A percentile compares a stretch with the other conserved stretches of the same genome.
Evolutionary conservation across 2,888 invertebrate species (phyloP).

Genomic region (Philonicus albiceps): DNA sequence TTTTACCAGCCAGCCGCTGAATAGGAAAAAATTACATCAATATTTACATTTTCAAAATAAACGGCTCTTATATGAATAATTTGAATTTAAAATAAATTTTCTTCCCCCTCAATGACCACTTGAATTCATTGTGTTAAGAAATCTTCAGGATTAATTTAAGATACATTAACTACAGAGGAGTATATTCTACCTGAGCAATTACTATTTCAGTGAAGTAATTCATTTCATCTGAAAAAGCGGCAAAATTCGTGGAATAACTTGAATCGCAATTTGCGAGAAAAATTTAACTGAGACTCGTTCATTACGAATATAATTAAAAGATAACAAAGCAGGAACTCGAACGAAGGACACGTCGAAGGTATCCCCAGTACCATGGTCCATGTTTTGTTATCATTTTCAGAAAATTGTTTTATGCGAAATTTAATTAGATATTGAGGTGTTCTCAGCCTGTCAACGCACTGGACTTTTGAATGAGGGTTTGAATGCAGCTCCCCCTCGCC

Average conservation of each 20-base stretch:
- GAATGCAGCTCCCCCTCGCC: background rate
- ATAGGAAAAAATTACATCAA: no score
- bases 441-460: background rate
- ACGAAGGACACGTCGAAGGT: background rate
- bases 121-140: background rate
- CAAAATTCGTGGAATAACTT: background rate
- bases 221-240: background rate
- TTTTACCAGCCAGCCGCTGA: no score
- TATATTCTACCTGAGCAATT: background rate
- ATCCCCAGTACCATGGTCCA: background rate
- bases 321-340: slow-evolving; percentile 5
- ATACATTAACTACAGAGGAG: background rate
- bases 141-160: background rate
- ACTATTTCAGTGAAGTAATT: background rate
- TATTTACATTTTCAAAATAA: no score
- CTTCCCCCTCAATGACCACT: background rate
- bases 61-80: no score
- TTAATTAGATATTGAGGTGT: slow-evolving; percentile 10
- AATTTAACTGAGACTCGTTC: slow-evolving; percentile 13
- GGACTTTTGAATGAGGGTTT: background rate
- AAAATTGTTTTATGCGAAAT: slow-evolving; percentile 39
- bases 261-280: slow-evolving; percentile 20
- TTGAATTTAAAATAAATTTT: background rate
- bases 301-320: slow-evolving; percentile 38
- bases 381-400: slow-evolving; percentile 36